Percentiles rank a stretch among this genome's conserved stretches.
These are phyloP conservation scores for Eulemur rubriventer DNA, from an alignment of 2,797 vertebrate species.

Conservation along the genomic window DNA sequence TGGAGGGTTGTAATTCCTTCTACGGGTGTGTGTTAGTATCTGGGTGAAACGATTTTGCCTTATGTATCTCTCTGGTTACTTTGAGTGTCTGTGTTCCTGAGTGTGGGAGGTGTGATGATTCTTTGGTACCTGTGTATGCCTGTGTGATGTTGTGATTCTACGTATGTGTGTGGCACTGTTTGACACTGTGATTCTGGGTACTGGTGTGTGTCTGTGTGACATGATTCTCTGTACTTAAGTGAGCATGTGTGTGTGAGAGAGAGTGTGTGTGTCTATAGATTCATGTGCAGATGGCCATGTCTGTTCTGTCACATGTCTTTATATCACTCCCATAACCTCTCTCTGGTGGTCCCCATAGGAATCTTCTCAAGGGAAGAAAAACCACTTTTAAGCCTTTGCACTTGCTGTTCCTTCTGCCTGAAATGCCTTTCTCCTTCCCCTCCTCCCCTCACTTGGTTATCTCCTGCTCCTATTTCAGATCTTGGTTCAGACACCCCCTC, in stretches of 20 bases:
- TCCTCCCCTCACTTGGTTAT: not conserved
- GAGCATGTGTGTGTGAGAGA: not conserved
- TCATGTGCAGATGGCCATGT: not conserved
- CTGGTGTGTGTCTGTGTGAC: not conserved
- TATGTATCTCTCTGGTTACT: not conserved
- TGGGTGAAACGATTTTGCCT: not conserved
- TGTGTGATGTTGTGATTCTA: not conserved
- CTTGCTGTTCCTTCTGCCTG: not conserved
- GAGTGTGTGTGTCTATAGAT: not conserved
- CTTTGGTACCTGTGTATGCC: not conserved
- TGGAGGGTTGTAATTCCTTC: not conserved
- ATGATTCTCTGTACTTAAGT: not conserved
- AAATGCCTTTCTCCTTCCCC: not conserved
- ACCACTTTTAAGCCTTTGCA: not conserved
- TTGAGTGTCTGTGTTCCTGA: not conserved
- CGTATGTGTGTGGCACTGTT: not conserved
- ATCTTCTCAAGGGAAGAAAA: conserved; percentile 17
- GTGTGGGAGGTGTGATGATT: not conserved
- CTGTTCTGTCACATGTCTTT: not conserved
- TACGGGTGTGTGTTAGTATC: not conserved
- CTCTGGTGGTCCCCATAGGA: not conserved
- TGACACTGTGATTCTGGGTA: not conserved
- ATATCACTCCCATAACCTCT: not conserved
- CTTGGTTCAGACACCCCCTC: not conserved
- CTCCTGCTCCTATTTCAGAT: not conserved